Evolutionary conservation across 2,797 vertebrate species (phyloP).

Genomic region (Acridotheres tristis): DNA sequence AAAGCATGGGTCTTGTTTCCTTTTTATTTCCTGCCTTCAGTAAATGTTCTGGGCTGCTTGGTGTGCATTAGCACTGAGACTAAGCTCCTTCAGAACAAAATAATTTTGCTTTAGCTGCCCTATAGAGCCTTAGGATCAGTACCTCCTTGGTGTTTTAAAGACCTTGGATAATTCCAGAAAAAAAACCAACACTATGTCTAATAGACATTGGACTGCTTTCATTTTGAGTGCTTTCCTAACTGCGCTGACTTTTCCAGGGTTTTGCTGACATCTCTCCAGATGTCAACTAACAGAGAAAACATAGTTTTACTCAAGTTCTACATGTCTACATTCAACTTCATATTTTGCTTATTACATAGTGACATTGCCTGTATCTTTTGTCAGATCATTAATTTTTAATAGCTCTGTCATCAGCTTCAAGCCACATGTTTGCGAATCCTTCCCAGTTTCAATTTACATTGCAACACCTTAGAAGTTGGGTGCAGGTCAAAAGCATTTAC

Average conservation of each 20-base stretch:
- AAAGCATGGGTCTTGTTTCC: neutral
- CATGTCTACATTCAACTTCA: neutral
- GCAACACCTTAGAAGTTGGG: neutral
- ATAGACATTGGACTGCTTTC: neutral
- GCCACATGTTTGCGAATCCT: neutral
- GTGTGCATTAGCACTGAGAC: neutral
- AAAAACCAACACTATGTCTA: neutral
- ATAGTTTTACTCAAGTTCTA: neutral
- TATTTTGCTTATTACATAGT: slow-evolving; percentile 11
- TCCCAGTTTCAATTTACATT: neutral
- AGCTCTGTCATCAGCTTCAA: slow-evolving; percentile 22
- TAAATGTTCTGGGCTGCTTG: neutral
- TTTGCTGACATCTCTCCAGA: neutral
- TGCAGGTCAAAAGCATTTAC: neutral
- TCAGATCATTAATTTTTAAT: slow-evolving; percentile 34
- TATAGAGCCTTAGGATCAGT: neutral
- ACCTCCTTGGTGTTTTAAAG: neutral
- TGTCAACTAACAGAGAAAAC: neutral
- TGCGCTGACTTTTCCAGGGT: neutral
- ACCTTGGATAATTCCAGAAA: neutral
- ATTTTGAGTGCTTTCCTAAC: neutral
- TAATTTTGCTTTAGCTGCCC: neutral
- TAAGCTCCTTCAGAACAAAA: neutral
- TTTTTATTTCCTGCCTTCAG: neutral
- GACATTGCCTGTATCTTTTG: neutral